Conservation (phyloP, 2,797 vertebrate species). For the Petrocephalus sullivani region DNA sequence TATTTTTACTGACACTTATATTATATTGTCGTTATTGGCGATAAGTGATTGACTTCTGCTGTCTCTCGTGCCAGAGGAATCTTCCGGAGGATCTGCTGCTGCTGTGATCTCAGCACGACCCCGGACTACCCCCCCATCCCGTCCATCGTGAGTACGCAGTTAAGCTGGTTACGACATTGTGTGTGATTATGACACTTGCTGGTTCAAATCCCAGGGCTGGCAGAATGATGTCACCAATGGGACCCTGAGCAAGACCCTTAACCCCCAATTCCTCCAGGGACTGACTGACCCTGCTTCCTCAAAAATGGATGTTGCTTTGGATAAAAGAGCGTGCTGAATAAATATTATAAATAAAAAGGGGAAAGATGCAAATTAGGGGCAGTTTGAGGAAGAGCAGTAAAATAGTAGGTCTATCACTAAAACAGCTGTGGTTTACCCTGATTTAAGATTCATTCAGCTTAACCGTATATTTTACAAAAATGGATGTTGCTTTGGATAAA, state of each 20-base stretch:
- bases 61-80: slow-evolving; percentile 54
- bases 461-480: neutral
- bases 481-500: neutral
- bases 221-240: neutral
- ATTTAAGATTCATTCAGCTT: neutral
- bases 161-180: neutral
- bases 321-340: no score
- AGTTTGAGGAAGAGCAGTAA: neutral
- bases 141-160: slow-evolving; percentile 59
- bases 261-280: neutral
- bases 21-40: neutral
- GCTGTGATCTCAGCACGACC: slow-evolving; percentile 52
- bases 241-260: neutral
- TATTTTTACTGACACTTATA: neutral
- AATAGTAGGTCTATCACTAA: neutral
- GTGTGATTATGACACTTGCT: neutral
- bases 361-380: neutral
- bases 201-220: neutral
- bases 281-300: neutral
- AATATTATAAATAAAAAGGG: neutral
- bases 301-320: neutral
- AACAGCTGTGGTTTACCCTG: neutral
- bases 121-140: slow-evolving; percentile 63
- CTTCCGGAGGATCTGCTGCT: slow-evolving; percentile 68
- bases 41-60: neutral